phyloP scores from a whole-genome alignment of 2,113 vertebrate genomes.

The Leucopternis melanops region DNA sequence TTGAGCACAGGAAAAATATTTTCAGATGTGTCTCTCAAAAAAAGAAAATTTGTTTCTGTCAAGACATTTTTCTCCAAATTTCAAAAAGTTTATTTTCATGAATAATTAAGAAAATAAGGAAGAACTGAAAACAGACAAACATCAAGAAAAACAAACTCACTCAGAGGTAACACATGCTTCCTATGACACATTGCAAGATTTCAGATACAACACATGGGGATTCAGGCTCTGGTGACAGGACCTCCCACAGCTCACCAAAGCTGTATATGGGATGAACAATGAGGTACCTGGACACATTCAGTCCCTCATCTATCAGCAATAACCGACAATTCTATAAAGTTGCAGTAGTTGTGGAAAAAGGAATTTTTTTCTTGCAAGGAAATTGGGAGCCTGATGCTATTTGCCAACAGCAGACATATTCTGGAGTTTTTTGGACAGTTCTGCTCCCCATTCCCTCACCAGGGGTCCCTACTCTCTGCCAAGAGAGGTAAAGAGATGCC shows the following conservation, averaged over 20 bases:
- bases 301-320: background rate
- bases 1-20: background rate
- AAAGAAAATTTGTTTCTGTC: slow-evolving; percentile 6
- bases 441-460: background rate
- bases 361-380: background rate
- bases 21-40: background rate
- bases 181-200: slow-evolving; percentile 8
- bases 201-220: slow-evolving; percentile 38
- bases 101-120: slow-evolving; percentile 45
- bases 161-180: slow-evolving; percentile 49
- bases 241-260: background rate
- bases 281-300: background rate
- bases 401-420: background rate
- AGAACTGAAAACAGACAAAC: slow-evolving; percentile 45
- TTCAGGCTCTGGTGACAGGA: slow-evolving; percentile 46
- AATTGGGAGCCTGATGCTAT: background rate
- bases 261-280: background rate
- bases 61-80: slow-evolving; percentile 65
- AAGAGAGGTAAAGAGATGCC: background rate
- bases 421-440: background rate
- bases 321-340: background rate
- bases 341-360: background rate
- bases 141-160: slow-evolving; percentile 49
- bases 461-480: background rate
- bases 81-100: slow-evolving; percentile 74